These are phyloP conservation scores for Micrastur ruficollis DNA, from an alignment of 2,797 vertebrate genomes.

Conservation along the genomic window DNA sequence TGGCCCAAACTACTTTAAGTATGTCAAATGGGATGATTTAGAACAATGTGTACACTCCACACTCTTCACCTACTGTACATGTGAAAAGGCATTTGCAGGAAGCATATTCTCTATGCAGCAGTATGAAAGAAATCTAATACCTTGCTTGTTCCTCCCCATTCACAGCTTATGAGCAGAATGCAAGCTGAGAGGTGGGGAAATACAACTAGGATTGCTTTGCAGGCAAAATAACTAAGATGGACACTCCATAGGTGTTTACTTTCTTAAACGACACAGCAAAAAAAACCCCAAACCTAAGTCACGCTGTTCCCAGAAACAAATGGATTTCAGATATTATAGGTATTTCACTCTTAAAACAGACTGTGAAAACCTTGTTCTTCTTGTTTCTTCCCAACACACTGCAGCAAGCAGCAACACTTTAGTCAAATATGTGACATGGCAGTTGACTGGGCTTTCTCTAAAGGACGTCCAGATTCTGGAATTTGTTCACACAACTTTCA, in stretches of 20 bases:
- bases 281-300: not conserved
- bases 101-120: not conserved
- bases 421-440: not conserved
- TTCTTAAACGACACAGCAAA: not conserved
- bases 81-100: not conserved
- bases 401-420: not conserved
- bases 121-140: not conserved
- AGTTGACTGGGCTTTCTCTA: not conserved
- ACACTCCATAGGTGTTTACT: not conserved
- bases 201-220: not conserved
- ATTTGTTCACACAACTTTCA: not conserved
- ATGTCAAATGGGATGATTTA: not conserved
- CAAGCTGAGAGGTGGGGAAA: not conserved
- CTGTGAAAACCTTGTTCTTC: not conserved
- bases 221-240: not conserved
- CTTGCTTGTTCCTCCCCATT: not conserved
- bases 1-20: not conserved
- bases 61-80: too few relatives aligned
- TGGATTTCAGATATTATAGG: not conserved
- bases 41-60: fast-evolving
- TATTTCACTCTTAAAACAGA: not conserved
- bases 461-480: not conserved
- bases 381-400: not conserved
- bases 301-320: not conserved
- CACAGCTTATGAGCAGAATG: not conserved